Percentiles rank a stretch among this genome's conserved stretches.
Evolutionary conservation across 2,797 vertebrate genomes (phyloP).

Genomic region (Microctenopoma steveboyesi): DNA sequence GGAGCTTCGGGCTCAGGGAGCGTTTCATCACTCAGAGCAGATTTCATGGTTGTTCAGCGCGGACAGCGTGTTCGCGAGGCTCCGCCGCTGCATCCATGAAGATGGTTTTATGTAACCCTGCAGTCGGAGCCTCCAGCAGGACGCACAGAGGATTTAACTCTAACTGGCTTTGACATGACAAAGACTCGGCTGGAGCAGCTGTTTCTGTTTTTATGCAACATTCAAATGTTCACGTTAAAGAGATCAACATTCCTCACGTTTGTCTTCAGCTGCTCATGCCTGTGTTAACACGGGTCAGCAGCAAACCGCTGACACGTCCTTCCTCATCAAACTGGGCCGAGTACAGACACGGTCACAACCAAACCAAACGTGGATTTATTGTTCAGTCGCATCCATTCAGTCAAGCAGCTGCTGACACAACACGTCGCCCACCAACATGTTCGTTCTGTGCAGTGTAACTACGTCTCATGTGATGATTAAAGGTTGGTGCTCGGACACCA

Average conservation of each 20-base stretch:
- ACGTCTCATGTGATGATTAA: no score
- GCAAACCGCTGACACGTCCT: not conserved
- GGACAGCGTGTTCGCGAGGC: not conserved
- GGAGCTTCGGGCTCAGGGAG: constrained; percentile 4
- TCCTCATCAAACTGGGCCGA: not conserved
- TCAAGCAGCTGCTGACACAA: no score
- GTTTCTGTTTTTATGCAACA: no score
- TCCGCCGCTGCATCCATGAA: not conserved
- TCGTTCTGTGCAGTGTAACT: no score
- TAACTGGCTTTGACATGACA: not conserved
- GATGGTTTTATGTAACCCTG: constrained; percentile 36
- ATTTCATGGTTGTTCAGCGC: constrained; percentile 14
- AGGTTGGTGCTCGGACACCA: no score
- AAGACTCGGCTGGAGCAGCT: no score
- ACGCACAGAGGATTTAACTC: constrained; percentile 2
- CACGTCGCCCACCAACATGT: no score
- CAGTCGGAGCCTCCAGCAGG: constrained; percentile 12
- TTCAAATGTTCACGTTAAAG: no score
- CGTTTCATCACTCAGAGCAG: constrained; percentile 7
- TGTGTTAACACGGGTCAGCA: not conserved
- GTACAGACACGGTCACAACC: not conserved
- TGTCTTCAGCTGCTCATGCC: no score
- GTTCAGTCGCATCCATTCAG: no score
- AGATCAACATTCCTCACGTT: no score
- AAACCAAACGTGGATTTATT: not conserved